These are phyloP conservation scores for Eulemur coronatus DNA, from an alignment of 2,797 vertebrate species.

Conservation along the genomic window DNA sequence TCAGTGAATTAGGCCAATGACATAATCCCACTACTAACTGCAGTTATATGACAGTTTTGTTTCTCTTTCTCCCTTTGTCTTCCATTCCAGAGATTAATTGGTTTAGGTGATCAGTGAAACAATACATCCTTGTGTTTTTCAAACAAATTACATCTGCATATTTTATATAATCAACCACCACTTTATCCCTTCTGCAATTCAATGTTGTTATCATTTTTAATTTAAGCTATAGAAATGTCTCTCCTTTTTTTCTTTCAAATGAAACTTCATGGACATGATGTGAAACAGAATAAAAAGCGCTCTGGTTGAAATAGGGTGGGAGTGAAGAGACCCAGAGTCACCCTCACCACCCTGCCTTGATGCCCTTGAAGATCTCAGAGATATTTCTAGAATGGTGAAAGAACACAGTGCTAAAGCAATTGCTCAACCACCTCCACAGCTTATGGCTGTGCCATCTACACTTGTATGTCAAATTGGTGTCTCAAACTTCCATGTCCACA, in stretches of 20 bases:
- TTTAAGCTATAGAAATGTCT: not conserved
- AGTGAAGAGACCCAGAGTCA: not conserved
- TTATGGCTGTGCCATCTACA: not conserved
- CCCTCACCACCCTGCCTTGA: not conserved
- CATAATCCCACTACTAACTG: not conserved
- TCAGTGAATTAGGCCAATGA: conserved; percentile 50
- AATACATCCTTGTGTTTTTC: conserved; percentile 33
- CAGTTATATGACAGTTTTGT: not conserved
- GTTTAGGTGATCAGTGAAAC: not conserved
- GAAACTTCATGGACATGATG: not conserved
- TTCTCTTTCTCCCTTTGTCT: not conserved
- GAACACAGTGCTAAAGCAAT: not conserved
- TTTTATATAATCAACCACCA: not conserved
- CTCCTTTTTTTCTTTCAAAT: not conserved
- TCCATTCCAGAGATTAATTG: not conserved
- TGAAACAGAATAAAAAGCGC: not conserved
- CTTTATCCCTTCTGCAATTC: conserved; percentile 14
- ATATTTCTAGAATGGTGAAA: not conserved
- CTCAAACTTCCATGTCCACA: not conserved
- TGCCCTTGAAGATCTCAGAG: not conserved
- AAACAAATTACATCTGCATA: not conserved
- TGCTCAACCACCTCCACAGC: not conserved
- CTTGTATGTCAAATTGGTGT: not conserved
- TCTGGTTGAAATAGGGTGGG: not conserved
- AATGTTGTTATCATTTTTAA: not conserved